These are phyloP conservation scores for Lycodopsis pacificus DNA, from an alignment of 2,797 vertebrate species.

Conservation along the genomic window DNA sequence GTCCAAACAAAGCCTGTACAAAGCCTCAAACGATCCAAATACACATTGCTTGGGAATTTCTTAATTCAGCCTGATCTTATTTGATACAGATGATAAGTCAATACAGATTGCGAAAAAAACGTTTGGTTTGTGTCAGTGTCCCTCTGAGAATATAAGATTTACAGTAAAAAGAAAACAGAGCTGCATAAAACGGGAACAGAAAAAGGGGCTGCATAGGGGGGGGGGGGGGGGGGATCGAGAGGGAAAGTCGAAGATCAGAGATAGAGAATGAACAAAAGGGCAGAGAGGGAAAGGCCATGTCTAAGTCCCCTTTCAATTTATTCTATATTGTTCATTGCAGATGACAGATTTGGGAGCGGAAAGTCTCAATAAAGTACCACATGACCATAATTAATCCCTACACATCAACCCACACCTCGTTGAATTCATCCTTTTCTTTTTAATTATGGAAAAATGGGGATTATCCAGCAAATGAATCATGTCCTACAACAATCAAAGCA, in stretches of 20 bases:
- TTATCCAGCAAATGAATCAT: constrained; percentile 43
- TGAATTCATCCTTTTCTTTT: constrained; percentile 47
- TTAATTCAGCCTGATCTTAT: not conserved
- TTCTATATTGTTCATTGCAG: constrained; percentile 47
- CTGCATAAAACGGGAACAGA: constrained; percentile 4
- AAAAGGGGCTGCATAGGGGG: constrained; percentile 1
- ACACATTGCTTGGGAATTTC: not conserved
- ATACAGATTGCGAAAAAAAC: not conserved
- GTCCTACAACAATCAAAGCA: constrained; percentile 35
- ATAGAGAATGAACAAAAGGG: constrained; percentile 56
- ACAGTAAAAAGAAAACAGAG: constrained; percentile 47
- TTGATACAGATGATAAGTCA: not conserved
- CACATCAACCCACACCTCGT: constrained; percentile 43
- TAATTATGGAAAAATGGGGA: constrained; percentile 50
- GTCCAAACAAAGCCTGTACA: too few species aligned
- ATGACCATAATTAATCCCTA: constrained; percentile 57
- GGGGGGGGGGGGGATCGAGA: constrained; percentile 31
- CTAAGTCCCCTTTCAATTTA: constrained; percentile 51
- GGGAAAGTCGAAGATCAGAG: constrained; percentile 51
- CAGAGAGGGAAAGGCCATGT: constrained; percentile 44
- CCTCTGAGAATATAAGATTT: constrained; percentile 47
- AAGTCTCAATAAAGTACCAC: constrained; percentile 47
- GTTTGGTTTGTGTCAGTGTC: constrained; percentile 35
- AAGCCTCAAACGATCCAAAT: constrained; percentile 1
- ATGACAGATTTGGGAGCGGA: constrained; percentile 42